A percentile compares a stretch with the other conserved stretches of the same genome.
phyloP scores from a whole-genome alignment of 1,140 invertebrate genomes.

The Aphidius gifuensis region DNA sequence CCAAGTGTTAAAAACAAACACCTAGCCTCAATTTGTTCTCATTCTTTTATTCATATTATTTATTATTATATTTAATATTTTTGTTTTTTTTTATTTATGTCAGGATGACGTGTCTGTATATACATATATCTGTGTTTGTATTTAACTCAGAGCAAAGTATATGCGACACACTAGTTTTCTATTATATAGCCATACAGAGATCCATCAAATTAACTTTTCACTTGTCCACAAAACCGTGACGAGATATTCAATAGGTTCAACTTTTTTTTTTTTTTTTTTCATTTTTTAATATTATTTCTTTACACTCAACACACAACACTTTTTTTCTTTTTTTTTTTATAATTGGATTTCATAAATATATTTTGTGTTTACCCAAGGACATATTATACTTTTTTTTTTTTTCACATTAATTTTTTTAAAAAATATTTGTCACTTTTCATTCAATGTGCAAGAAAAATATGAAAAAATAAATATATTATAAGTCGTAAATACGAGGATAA shows the following conservation, averaged over 20 bases:
- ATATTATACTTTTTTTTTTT: neutral
- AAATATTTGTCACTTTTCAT: neutral
- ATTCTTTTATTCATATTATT: neutral
- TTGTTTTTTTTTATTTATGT: no score
- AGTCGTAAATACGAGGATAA: neutral
- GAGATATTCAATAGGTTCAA: slow-evolving; percentile 14
- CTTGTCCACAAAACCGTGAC: slow-evolving; percentile 18
- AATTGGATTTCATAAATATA: slow-evolving; percentile 14
- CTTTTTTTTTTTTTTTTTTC: neutral
- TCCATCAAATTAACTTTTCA: slow-evolving; percentile 22
- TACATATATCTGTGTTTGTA: neutral
- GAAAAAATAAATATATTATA: neutral
- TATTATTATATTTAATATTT: no score
- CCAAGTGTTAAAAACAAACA: slow-evolving; percentile 16
- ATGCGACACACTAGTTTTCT: no score
- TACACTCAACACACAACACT: neutral
- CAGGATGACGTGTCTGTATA: neutral
- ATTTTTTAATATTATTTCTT: neutral
- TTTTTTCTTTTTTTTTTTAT: slow-evolving; percentile 13
- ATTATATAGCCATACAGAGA: neutral
- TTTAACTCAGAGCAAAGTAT: no score
- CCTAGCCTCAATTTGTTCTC: slow-evolving; percentile 16
- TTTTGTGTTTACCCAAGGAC: slow-evolving; percentile 22
- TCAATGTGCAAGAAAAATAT: neutral
- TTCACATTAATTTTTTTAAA: neutral